Base-by-base conservation (phyloP, 2,113 vertebrate species). In the Cairina moschata region DNA sequence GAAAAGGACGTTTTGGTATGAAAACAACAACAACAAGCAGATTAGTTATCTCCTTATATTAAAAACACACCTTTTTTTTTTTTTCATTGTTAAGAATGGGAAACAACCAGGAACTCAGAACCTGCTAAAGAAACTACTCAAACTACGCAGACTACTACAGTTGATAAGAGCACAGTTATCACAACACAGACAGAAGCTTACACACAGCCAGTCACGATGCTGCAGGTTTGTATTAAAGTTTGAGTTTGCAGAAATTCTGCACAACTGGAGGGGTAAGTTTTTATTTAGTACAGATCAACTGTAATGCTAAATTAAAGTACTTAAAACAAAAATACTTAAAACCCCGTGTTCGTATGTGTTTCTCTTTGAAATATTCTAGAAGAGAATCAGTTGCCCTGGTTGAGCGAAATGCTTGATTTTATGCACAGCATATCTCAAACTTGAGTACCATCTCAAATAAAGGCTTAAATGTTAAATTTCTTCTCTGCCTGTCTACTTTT, bases 161-260 rank as follows among this genome's bases (percentile, higher is more conserved):
- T 95, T 36, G 99, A 99, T 80, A 98, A 98, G 81, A 97, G 97
- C 55, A 96, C 98, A 1, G 97, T 96, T 76, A 98, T 98, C 32
- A 99, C 98, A 52, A 97, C 98, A 4, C 99, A 99, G 91, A 97
- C 98, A 6, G 99, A 99, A 95, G 98, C 98, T 54, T 99, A 98
- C 96, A 99, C 96, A 11, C 99, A 99, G 48, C 98, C 99, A 75
- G 99, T 99, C 72, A 97, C 99, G 93, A 99, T 99, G 99, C 98
- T 99, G 96, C 99, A 99, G 99, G 99, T 99, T 97, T 94, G 97
- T 94, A 80, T 90, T 90, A 29, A 34, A 40, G 6, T 78, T 66
- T 65, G 50, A 66, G 21, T 71, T 71, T 84, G 26, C 56, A 88
- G n/a, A 83, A 80, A 18, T 7, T 29, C 7, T 50, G 13, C 31